Evolutionary conservation across 2,888 invertebrate genomes (phyloP).

Genomic region (Slavum lentiscoides): DNA sequence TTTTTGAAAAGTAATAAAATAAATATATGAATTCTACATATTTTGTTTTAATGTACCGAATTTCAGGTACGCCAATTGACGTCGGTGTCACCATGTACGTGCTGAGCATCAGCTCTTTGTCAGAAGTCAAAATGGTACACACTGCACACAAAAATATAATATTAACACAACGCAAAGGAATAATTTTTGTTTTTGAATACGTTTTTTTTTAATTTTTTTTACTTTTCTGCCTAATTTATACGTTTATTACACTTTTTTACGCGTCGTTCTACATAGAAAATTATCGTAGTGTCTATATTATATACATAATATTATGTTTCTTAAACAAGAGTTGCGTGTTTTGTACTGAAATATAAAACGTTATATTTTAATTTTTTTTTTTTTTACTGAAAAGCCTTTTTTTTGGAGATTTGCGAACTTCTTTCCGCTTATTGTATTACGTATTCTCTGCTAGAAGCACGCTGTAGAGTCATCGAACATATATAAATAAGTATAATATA

Average conservation of each 20-base stretch:
- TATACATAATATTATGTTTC: background rate
- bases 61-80: constrained; percentile 95
- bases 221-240: constrained; percentile 27
- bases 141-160: constrained; percentile 57
- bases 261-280: constrained; percentile 37
- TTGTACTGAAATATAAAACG: constrained; percentile 8
- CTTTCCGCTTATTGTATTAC: constrained; percentile 49
- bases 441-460: constrained; percentile 48
- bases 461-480: constrained; percentile 37
- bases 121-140: constrained; percentile 96
- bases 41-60: constrained; percentile 48
- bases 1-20: background rate
- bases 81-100: constrained; percentile 98
- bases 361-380: constrained; percentile 12
- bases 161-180: constrained; percentile 45
- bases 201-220: constrained; percentile 21
- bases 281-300: constrained; percentile 25
- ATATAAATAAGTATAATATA: background rate
- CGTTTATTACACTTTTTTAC: constrained; percentile 35
- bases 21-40: constrained; percentile 18
- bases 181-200: constrained; percentile 3
- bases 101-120: constrained; percentile 96
- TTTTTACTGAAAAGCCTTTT: constrained; percentile 3
- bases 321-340: constrained; percentile 31
- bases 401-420: constrained; percentile 38